Base-by-base conservation (phyloP, 2,888 invertebrate genomes). In the Tubulanus polymorphus region DNA sequence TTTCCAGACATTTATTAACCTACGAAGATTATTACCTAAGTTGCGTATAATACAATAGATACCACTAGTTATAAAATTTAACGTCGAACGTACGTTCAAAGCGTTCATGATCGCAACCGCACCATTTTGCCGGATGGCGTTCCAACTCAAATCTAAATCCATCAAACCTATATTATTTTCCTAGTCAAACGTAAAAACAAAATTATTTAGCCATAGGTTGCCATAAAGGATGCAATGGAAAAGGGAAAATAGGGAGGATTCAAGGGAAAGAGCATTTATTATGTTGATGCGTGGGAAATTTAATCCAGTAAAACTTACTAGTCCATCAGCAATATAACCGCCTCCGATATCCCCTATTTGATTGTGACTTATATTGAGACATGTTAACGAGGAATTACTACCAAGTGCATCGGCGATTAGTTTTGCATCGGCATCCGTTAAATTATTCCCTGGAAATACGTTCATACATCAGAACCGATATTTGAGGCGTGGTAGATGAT, bases 111-210 rank as follows among this genome's bases (percentile, higher is more conserved):
- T 56, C 20, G 72, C 70, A n/a, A 66, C 62, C 10, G 69, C 76
- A 27, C 75, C 76, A 49, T 69, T 69, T 50, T 65, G 63, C 20
- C 73, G 57, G 3, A 76, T 68, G 18, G 67, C 59, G 56, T 76
- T 76, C 76, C 76, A 76, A 53, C 76, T 76, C 20, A 75, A 62
- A 56, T 76, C 75, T 5, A 75, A 48, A 45, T 75, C 74, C 28
- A 62, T 55, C 35, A 76, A 54, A 12, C 71, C 67, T 37, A 72
- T 71, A 65, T 75, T 76, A 23, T 18, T 23, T 15, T 23, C 41
- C 41, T 41, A 15, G 41, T 20, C 18, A 8, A n/a, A n/a, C n/a
- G n/a, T n/a, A n/a, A n/a, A n/a, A n/a, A n/a, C n/a, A n/a, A n/a
- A n/a, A n/a, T n/a, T n/a, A n/a, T n/a, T n/a, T n/a, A n/a, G n/a